A percentile compares a stretch with the other conserved stretches of the same genome.
These are phyloP conservation scores for Equus przewalskii DNA, from an alignment of 2,113 vertebrate species.

Conservation along the genomic window DNA sequence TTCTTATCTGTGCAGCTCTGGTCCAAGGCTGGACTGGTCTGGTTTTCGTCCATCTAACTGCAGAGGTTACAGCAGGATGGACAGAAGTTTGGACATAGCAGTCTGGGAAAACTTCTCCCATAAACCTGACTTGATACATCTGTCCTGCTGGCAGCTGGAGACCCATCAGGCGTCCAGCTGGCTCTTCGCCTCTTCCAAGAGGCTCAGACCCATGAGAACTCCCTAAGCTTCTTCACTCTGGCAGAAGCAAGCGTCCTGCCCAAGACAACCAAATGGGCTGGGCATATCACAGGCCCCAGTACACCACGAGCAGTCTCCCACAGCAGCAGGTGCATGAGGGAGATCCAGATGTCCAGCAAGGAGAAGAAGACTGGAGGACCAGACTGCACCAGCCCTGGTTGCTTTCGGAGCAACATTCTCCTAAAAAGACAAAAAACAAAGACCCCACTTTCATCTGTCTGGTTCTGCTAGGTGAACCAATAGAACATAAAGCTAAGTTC, in stretches of 20 bases:
- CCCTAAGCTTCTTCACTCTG: constrained; percentile 67
- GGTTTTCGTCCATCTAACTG: constrained; percentile 88
- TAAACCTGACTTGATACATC: constrained; percentile 91
- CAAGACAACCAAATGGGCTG: background rate
- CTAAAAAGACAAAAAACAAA: background rate
- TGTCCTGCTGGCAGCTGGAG: constrained; percentile 85
- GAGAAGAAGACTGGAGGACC: background rate
- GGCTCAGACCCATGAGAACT: constrained; percentile 77
- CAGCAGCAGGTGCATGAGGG: background rate
- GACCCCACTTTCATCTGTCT: background rate
- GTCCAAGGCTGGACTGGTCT: constrained; percentile 86
- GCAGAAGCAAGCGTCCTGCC: constrained; percentile 64
- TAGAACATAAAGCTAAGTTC: background rate
- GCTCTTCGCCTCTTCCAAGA: constrained; percentile 83
- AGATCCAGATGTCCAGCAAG: background rate
- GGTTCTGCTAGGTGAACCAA: background rate
- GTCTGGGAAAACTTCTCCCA: constrained; percentile 89
- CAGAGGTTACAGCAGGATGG: constrained; percentile 87
- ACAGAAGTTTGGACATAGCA: constrained; percentile 88
- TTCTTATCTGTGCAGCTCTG: constrained; percentile 85
- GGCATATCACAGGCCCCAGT: background rate
- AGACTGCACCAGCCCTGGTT: background rate
- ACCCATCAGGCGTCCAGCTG: constrained; percentile 85
- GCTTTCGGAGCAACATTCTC: background rate
- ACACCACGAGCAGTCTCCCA: background rate